Percentiles rank a stretch among this genome's conserved stretches.
These are phyloP conservation scores for Gnatocerus cornutus DNA, from an alignment of 2,888 invertebrate species.

Conservation along the genomic window DNA sequence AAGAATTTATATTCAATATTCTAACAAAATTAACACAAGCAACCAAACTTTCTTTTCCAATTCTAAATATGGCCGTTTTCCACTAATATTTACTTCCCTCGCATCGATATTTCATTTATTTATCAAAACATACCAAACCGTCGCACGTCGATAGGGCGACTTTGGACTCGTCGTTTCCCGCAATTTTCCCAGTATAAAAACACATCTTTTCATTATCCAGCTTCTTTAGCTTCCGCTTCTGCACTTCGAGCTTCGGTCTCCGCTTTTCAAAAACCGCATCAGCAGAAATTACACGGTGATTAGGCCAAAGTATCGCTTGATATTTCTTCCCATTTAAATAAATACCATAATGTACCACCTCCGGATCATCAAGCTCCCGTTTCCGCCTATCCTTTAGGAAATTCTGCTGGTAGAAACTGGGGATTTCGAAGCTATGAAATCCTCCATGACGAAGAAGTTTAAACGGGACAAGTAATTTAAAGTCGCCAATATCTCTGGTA, in stretches of 20 bases:
- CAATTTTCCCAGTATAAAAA: constrained; percentile 73
- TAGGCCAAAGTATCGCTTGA: constrained; percentile 72
- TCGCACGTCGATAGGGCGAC: constrained; percentile 74
- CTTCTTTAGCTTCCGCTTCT: constrained; percentile 60
- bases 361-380: constrained; percentile 57
- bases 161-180: constrained; percentile 69
- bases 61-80: too few species aligned
- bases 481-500: constrained; percentile 70
- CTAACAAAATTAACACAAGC: too few species aligned
- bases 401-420: constrained; percentile 70
- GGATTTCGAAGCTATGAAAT: constrained; percentile 69
- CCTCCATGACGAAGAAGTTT: constrained; percentile 69
- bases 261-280: constrained; percentile 65
- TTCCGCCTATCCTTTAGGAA: constrained; percentile 51
- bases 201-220: constrained; percentile 66
- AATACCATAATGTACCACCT: constrained; percentile 65
- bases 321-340: constrained; percentile 65
- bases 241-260: constrained; percentile 60
- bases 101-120: too few species aligned
- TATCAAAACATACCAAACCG: constrained; percentile 65
- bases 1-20: too few species aligned
- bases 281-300: constrained; percentile 72
- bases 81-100: too few species aligned
- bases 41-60: too few species aligned
- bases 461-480: constrained; percentile 71